Conservation (phyloP, 1,140 invertebrate genomes). For the Drosophila yakuba region DNA sequence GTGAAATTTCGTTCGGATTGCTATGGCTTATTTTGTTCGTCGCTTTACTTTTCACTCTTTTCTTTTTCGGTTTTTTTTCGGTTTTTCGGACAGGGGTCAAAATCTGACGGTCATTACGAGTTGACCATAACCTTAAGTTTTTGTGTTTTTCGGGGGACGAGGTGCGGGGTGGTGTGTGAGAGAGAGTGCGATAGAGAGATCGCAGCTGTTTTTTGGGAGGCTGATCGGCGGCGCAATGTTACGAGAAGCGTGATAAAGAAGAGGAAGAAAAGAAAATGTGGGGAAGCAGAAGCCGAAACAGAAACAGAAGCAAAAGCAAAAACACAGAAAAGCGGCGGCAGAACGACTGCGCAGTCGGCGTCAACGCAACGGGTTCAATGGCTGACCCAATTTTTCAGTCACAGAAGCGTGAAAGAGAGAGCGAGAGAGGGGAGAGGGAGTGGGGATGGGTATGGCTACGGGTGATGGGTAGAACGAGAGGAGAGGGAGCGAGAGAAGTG, state of each 20-base stretch:
- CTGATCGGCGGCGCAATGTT: slow-evolving; percentile 27
- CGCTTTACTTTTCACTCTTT: slow-evolving; percentile 39
- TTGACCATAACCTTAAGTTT: slow-evolving; percentile 79
- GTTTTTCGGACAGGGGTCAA: slow-evolving; percentile 37
- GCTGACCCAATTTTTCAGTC: slow-evolving; percentile 80
- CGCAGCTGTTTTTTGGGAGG: slow-evolving; percentile 33
- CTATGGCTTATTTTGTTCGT: slow-evolving; percentile 15
- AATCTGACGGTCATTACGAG: slow-evolving; percentile 48
- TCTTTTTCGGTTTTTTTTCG: slow-evolving; percentile 1
- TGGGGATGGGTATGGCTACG: neutral
- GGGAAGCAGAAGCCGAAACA: slow-evolving; percentile 19
- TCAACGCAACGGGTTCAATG: slow-evolving; percentile 80
- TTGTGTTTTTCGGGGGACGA: neutral
- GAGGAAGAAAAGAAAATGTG: slow-evolving; percentile 72
- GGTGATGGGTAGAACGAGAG: too few species aligned
- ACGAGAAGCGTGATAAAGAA: slow-evolving; percentile 11
- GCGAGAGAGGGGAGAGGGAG: slow-evolving; percentile 36
- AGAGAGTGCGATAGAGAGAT: slow-evolving; percentile 21
- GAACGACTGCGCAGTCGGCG: slow-evolving; percentile 29
- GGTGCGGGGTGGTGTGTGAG: too few species aligned
- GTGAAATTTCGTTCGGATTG: slow-evolving; percentile 68
- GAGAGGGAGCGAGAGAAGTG: slow-evolving; percentile 44
- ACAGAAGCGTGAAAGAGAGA: slow-evolving; percentile 52
- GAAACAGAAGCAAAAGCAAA: slow-evolving; percentile 1
- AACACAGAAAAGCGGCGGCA: slow-evolving; percentile 23